These are phyloP conservation scores for Ranitomeya imitator DNA, from an alignment of 2,113 vertebrate species.

Conservation along the genomic window DNA sequence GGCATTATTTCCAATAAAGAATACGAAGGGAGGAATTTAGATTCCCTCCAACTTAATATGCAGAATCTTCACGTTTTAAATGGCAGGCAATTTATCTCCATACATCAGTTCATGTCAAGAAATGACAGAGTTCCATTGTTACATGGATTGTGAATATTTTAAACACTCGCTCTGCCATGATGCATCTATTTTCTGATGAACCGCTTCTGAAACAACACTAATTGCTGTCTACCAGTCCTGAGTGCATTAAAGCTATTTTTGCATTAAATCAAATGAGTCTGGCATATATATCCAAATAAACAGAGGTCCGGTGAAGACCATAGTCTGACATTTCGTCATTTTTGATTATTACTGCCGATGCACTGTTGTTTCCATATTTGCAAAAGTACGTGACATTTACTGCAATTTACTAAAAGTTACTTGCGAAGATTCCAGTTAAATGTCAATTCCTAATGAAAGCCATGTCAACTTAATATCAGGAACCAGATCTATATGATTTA, in stretches of 20 bases:
- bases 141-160: conserved; percentile 68
- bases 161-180: conserved; percentile 63
- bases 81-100: conserved; percentile 74
- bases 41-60: conserved; percentile 69
- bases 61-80: conserved; percentile 67
- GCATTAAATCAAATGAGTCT: conserved; percentile 39
- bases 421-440: conserved; percentile 36
- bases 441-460: conserved; percentile 53
- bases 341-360: conserved; percentile 53
- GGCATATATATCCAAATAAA: conserved; percentile 40
- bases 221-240: conserved; percentile 55
- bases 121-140: conserved; percentile 65
- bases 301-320: conserved; percentile 21
- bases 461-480: conserved; percentile 15
- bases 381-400: conserved; percentile 61
- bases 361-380: conserved; percentile 29
- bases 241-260: conserved; percentile 56
- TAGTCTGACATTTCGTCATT: conserved; percentile 48
- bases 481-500: conserved; percentile 40
- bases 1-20: conserved; percentile 65
- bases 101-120: conserved; percentile 65
- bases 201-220: conserved; percentile 65
- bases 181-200: conserved; percentile 64
- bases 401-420: conserved; percentile 58
- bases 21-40: conserved; percentile 60